Evolutionary conservation across 2,113 vertebrate species (phyloP).

Genomic region (Aegithalos caudatus): DNA sequence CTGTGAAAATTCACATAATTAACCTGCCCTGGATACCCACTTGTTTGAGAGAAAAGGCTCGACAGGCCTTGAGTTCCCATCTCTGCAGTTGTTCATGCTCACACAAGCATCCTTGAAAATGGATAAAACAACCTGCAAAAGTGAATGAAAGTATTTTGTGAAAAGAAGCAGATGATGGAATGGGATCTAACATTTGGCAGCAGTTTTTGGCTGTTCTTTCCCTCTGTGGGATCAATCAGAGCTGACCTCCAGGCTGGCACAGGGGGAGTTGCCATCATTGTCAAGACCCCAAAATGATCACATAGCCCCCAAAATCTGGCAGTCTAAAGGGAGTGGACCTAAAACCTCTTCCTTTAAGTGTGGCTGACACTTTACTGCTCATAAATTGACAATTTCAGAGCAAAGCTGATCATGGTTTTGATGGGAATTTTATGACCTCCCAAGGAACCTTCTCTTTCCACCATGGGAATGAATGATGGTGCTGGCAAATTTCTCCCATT

Average conservation of each 20-base stretch:
- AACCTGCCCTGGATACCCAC: neutral
- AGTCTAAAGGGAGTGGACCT: neutral
- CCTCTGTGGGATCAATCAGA: neutral
- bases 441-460: neutral
- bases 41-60: neutral
- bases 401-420: neutral
- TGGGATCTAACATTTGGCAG: neutral
- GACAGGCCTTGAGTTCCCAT: neutral
- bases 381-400: neutral
- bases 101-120: neutral
- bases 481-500: neutral
- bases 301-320: neutral
- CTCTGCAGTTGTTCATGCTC: neutral
- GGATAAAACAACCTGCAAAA: neutral
- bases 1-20: neutral
- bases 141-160: neutral
- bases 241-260: neutral
- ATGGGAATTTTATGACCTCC: neutral
- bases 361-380: neutral
- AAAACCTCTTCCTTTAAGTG: neutral
- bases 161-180: neutral
- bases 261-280: fast-evolving
- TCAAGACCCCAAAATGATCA: neutral
- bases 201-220: neutral
- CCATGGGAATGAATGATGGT: neutral